phyloP scores from a whole-genome alignment of 1,140 invertebrate species.

The Eumeta japonica region DNA sequence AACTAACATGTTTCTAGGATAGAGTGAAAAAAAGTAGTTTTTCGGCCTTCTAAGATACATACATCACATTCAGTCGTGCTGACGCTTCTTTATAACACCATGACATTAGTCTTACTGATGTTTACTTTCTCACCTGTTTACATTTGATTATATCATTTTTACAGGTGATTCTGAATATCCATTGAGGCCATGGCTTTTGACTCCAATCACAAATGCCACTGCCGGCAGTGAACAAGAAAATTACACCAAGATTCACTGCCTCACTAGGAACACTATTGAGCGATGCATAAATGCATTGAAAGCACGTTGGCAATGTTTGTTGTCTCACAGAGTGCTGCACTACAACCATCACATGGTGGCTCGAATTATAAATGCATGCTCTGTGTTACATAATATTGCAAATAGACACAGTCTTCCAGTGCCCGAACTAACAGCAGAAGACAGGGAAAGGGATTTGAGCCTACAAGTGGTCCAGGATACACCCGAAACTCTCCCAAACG shows the following conservation, averaged over 20 bases:
- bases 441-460: background rate
- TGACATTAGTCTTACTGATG: too few relatives aligned
- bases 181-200: conserved; percentile 14
- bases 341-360: conserved; percentile 11
- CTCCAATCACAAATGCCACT: conserved; percentile 9
- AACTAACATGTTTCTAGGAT: too few relatives aligned
- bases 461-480: background rate
- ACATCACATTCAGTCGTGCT: too few relatives aligned
- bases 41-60: too few relatives aligned
- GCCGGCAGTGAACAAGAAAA: conserved; percentile 8
- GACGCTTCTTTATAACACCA: too few relatives aligned
- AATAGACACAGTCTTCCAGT: background rate
- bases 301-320: conserved; percentile 13
- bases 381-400: conserved; percentile 11
- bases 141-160: too few relatives aligned
- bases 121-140: too few relatives aligned
- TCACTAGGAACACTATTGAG: conserved; percentile 12
- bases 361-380: conserved; percentile 13
- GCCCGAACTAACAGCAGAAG: background rate
- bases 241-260: conserved; percentile 7
- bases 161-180: conserved; percentile 16
- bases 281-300: conserved; percentile 12
- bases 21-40: too few relatives aligned
- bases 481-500: too few relatives aligned
- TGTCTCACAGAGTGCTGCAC: conserved; percentile 11